phyloP scores from a whole-genome alignment of 1,140 invertebrate species.

The Scaptodrosophila lebanonensis region DNA sequence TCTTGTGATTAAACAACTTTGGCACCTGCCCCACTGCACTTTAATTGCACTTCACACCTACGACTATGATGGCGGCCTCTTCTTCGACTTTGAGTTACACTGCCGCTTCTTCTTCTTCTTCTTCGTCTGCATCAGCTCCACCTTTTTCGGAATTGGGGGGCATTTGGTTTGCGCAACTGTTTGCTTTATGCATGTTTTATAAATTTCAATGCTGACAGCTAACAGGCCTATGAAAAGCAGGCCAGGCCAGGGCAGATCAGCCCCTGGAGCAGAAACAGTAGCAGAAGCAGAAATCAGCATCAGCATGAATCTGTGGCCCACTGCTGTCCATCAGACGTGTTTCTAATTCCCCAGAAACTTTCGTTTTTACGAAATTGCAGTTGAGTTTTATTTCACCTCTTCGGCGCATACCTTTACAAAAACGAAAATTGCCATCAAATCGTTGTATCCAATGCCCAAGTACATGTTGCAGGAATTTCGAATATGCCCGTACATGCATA shows the following conservation, averaged over 20 bases:
- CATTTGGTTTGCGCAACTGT: slow-evolving; percentile 57
- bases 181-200: slow-evolving; percentile 29
- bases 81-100: not conserved
- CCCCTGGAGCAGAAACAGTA: slow-evolving; percentile 12
- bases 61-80: slow-evolving; percentile 18
- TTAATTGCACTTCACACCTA: slow-evolving; percentile 66
- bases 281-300: too few relatives aligned
- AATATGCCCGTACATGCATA: too few relatives aligned
- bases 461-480: too few relatives aligned
- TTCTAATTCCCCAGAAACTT: too few relatives aligned
- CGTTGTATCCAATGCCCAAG: too few relatives aligned
- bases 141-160: slow-evolving; percentile 35
- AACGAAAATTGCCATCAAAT: too few relatives aligned
- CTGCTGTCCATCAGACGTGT: too few relatives aligned
- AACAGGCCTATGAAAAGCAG: not conserved
- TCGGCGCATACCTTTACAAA: too few relatives aligned
- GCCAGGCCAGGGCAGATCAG: not conserved
- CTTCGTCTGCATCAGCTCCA: slow-evolving; percentile 11
- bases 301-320: too few relatives aligned
- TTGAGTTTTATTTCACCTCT: too few relatives aligned
- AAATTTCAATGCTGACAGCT: slow-evolving; percentile 57
- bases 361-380: too few relatives aligned
- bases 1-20: slow-evolving; percentile 67
- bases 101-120: not conserved
- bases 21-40: slow-evolving; percentile 48